phyloP scores from a whole-genome alignment of 2,888 invertebrate genomes.

The Onchidella celtica region DNA sequence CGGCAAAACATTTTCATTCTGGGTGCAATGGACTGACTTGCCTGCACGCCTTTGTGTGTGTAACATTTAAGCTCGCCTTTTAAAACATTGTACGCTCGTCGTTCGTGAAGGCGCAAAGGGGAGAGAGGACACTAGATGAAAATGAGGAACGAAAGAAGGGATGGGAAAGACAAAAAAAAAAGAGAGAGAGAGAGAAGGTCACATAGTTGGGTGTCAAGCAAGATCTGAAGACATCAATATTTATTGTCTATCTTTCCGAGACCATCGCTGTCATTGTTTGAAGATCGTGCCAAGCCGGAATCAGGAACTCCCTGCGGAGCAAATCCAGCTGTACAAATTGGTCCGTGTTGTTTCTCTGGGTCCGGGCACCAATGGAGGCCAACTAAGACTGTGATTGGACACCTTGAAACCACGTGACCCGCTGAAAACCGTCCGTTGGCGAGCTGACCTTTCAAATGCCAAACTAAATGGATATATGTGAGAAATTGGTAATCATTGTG shows the following conservation, averaged over 20 bases:
- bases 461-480: neutral
- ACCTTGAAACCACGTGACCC: conserved; percentile 22
- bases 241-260: neutral
- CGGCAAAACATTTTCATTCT: too few species aligned
- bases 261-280: neutral
- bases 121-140: neutral
- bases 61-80: neutral
- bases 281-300: neutral
- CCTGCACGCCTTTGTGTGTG: too few species aligned
- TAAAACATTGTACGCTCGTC: neutral
- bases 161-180: neutral
- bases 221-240: conserved; percentile 1
- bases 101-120: neutral
- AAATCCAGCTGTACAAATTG: conserved; percentile 16
- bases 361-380: neutral
- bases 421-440: neutral
- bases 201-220: neutral
- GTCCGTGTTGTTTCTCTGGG: neutral
- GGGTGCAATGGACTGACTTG: too few species aligned
- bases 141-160: too few species aligned
- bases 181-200: neutral
- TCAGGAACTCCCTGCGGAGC: neutral
- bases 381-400: neutral
- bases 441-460: neutral
- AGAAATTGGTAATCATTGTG: too few species aligned